These are phyloP conservation scores for Ahaetulla prasina DNA, from an alignment of 2,113 vertebrate genomes.

Conservation along the genomic window DNA sequence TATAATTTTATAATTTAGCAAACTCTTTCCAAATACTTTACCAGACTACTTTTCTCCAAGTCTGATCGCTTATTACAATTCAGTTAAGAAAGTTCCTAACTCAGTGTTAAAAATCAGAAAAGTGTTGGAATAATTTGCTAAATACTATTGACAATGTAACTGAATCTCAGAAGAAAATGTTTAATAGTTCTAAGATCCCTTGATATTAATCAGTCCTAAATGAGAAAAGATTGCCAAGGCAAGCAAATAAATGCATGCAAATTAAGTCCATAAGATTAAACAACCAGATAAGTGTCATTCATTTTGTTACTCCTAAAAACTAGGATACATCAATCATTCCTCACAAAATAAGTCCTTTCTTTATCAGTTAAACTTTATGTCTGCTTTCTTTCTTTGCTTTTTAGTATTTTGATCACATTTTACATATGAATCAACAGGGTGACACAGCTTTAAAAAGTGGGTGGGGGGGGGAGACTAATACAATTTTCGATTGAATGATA, in stretches of 20 bases:
- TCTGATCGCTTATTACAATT: not conserved
- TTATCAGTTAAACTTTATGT: not conserved
- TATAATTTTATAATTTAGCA: not conserved
- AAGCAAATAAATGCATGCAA: not conserved
- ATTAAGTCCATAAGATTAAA: not conserved
- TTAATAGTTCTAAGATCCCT: not conserved
- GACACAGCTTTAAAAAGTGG: not conserved
- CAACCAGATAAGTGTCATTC: not conserved
- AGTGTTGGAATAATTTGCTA: not conserved
- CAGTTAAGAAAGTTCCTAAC: not conserved
- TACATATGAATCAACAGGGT: not conserved
- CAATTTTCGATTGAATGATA: not conserved
- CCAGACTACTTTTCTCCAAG: not conserved
- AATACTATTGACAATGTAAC: not conserved
- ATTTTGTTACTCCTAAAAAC: not conserved
- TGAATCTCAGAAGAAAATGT: not conserved
- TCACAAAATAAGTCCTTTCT: not conserved
- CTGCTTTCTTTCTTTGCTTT: not conserved
- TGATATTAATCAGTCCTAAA: not conserved
- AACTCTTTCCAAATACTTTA: not conserved
- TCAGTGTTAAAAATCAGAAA: not conserved
- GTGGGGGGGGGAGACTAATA: not conserved
- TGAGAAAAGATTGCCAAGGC: not conserved
- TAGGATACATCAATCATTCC: not conserved
- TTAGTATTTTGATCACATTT: not conserved